phyloP scores from a whole-genome alignment of 2,113 vertebrate species.

The Xyliphius kryptos region DNA sequence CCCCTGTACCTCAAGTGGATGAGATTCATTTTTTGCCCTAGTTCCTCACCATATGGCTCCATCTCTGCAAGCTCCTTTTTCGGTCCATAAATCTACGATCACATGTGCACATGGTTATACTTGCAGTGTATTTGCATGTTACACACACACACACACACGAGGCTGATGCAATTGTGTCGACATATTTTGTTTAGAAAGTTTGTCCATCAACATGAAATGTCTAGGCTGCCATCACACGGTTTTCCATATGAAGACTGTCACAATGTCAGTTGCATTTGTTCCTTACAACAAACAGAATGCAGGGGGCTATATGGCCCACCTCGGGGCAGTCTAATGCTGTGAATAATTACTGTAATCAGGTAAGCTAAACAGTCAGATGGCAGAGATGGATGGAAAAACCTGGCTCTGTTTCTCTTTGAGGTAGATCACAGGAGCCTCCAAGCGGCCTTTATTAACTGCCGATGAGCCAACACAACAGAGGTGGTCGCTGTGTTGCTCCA shows the following conservation, averaged over 20 bases:
- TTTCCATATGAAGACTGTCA: constrained; percentile 22
- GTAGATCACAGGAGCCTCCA: constrained; percentile 44
- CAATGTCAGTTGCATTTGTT: constrained; percentile 27
- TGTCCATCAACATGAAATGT: constrained; percentile 17
- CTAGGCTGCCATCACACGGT: background rate
- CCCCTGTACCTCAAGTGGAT: constrained; percentile 55
- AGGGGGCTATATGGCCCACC: constrained; percentile 33
- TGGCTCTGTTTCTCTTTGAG: constrained; percentile 52
- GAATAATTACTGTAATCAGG: constrained; percentile 64
- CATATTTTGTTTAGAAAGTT: constrained; percentile 3
- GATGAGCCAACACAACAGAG: constrained; percentile 43
- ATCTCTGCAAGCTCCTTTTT: constrained; percentile 56
- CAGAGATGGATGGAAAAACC: constrained; percentile 57
- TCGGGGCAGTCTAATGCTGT: constrained; percentile 35
- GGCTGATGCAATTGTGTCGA: constrained; percentile 18
- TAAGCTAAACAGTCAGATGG: constrained; percentile 63
- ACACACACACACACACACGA: too few species aligned
- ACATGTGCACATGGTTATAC: constrained; percentile 3
- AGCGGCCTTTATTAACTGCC: constrained; percentile 45
- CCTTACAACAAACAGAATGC: constrained; percentile 36
- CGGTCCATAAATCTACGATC: constrained; percentile 52
- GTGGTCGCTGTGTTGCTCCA: constrained; percentile 36
- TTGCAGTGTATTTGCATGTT: too few species aligned
- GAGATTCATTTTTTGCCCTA: constrained; percentile 50
- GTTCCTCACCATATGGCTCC: constrained; percentile 45